Evolutionary conservation across 1,140 invertebrate species (phyloP).

Genomic region (Adelges cooleyi): DNA sequence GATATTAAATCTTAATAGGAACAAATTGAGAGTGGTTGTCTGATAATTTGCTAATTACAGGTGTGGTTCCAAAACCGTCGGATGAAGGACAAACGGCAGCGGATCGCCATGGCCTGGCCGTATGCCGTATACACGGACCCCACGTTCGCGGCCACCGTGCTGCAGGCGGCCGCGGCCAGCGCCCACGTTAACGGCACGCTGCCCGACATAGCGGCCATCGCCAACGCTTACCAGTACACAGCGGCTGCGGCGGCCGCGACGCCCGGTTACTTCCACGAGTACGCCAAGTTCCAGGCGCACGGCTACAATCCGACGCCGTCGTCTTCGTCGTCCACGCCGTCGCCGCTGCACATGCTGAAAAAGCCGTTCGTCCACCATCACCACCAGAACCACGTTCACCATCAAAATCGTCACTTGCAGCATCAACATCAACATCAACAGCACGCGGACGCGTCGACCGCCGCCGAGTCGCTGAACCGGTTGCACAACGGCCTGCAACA

Average conservation of each 20-base stretch:
- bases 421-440: constrained; percentile 19
- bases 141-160: constrained; percentile 75
- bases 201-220: constrained; percentile 36
- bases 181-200: constrained; percentile 31
- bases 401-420: constrained; percentile 18
- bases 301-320: constrained; percentile 23
- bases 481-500: constrained; percentile 34
- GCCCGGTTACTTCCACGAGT: constrained; percentile 21
- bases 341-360: constrained; percentile 28
- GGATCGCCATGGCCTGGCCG: constrained; percentile 87
- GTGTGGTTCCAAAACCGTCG: constrained; percentile 98
- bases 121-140: constrained; percentile 89
- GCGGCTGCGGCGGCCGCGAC: constrained; percentile 14
- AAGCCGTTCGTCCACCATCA: constrained; percentile 34
- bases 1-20: too few relatives aligned
- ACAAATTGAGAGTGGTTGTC: too few relatives aligned
- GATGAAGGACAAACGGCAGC: constrained; percentile 97
- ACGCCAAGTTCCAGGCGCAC: constrained; percentile 26
- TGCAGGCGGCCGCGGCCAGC: constrained; percentile 61
- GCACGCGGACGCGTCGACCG: neutral
- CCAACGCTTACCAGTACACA: constrained; percentile 36
- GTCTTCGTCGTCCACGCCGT: neutral
- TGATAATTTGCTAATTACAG: constrained; percentile 43
- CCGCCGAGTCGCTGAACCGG: constrained; percentile 16
- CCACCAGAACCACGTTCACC: constrained; percentile 26